Base-by-base conservation (phyloP, 2,113 vertebrate species). In the Nematolebias whitei region DNA sequence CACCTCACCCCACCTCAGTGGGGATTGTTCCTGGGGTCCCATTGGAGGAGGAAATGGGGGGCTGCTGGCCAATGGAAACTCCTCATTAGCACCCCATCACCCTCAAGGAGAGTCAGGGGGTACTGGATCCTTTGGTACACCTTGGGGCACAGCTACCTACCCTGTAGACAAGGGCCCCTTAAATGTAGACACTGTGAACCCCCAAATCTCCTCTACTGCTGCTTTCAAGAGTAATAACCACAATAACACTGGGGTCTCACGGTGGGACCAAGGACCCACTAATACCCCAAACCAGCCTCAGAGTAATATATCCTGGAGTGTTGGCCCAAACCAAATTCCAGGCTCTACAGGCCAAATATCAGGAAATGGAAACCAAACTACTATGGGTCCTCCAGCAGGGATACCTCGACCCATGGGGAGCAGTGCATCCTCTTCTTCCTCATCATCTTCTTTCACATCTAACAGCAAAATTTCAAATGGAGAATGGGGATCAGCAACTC, bases 171-270 rank as follows among this genome's bases (percentile, higher is more conserved):
- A 95, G 91, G 93, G 93, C 91, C 87, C 93, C 92, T 90, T 93
- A 32, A 95, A 90, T 81, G 92, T 91, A 89, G 96, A 98, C 96
- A 98, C 97, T 99, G 97, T 99, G 96, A 99, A 98, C 89, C 91
- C 95, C 44, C 93, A 92, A 41, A 93, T 94, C 82, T 90, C 95
- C 63, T 78, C 93, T 86, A 90, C 86, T 90, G 90, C 89, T 92
- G 81, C 92, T 93, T 93, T 94, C 84, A 94, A 95, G 80, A 94
- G 94, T 93, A 95, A 94, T 85, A 87, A 75, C 82, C 82, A 82
- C 85, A 94, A 89, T 39, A 87, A 87, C 78, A 84, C 87, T 79
- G 93, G 87, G 89, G 94, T 94, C 87, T 89, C 92, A 69, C 88
- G 90, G n/a, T 98, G 96, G 96, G 96, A 97, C 88, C 92, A 95